A percentile compares a stretch with the other conserved stretches of the same genome.
These are phyloP conservation scores for Melieria omissa DNA, from an alignment of 2,888 invertebrate species.

Conservation along the genomic window DNA sequence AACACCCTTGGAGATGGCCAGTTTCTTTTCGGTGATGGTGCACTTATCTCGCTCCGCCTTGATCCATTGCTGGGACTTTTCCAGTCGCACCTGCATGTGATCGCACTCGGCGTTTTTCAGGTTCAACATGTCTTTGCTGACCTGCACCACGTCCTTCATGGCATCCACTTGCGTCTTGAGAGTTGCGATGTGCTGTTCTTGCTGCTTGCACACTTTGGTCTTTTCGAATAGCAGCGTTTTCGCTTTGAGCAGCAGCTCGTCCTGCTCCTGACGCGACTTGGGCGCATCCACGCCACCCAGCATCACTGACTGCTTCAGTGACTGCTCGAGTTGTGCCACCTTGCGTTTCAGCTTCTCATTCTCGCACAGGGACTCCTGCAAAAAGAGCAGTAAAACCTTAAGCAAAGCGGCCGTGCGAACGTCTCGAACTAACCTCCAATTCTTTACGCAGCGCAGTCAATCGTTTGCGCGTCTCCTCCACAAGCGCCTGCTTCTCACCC, in stretches of 20 bases:
- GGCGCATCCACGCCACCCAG: conserved; percentile 60
- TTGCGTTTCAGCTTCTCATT: conserved; percentile 62
- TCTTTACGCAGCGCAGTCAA: conserved; percentile 62
- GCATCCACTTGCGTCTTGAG: conserved; percentile 75
- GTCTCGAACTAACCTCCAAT: conserved; percentile 58
- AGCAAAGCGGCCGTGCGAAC: neutral
- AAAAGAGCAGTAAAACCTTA: neutral
- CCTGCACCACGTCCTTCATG: conserved; percentile 82
- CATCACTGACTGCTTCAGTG: conserved; percentile 63
- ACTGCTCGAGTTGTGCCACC: conserved; percentile 61
- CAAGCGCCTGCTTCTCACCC: conserved; percentile 64
- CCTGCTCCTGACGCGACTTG: conserved; percentile 63
- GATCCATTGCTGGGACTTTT: conserved; percentile 73
- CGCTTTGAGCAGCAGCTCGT: conserved; percentile 72
- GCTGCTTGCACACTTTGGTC: conserved; percentile 80
- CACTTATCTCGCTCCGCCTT: conserved; percentile 79
- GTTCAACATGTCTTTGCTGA: conserved; percentile 83
- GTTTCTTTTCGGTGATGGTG: conserved; percentile 75
- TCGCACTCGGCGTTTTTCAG: conserved; percentile 83
- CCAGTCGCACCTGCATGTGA: conserved; percentile 75
- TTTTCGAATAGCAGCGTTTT: conserved; percentile 80
- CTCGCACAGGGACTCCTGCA: conserved; percentile 58
- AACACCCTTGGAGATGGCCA: conserved; percentile 77
- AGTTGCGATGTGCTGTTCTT: conserved; percentile 82
- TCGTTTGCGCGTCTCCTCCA: conserved; percentile 63